Conservation (phyloP, 2,797 vertebrate species). For the Heteromormyrus szaboi region DNA sequence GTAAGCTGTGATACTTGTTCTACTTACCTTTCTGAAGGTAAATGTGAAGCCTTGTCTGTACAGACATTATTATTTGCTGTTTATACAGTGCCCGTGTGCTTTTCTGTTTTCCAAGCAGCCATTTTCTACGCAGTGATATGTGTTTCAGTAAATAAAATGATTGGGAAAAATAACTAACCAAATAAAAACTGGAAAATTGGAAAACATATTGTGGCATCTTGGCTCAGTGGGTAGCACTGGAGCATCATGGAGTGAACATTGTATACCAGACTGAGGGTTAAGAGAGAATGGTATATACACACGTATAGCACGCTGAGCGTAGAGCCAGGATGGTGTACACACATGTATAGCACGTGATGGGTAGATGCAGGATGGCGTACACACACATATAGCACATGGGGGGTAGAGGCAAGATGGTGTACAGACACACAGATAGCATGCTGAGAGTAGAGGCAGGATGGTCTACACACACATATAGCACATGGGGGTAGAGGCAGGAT, state of each 20-base stretch:
- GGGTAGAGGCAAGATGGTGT: too few species aligned
- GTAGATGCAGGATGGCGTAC: too few species aligned
- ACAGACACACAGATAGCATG: too few species aligned
- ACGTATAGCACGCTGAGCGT: too few species aligned
- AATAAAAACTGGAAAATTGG: background rate
- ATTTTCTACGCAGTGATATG: background rate
- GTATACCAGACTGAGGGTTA: too few species aligned
- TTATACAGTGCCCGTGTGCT: background rate
- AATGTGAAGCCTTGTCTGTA: background rate
- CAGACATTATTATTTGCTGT: background rate
- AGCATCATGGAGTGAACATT: background rate
- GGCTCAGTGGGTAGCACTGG: background rate
- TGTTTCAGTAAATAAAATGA: background rate
- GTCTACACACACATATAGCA: background rate
- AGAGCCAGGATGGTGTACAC: too few species aligned
- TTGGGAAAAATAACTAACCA: background rate
- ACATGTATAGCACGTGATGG: too few species aligned
- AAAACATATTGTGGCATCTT: background rate
- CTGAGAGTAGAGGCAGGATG: too few species aligned
- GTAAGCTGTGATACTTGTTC: background rate
- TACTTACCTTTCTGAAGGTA: background rate
- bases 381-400: rapidly evolving
- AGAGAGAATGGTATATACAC: too few species aligned
- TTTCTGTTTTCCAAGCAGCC: background rate
- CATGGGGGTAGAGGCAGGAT: background rate